Percentiles rank a stretch among this genome's conserved stretches.
Conservation (phyloP, 1,140 invertebrate genomes). For the Helicoverpa zea region DNA sequence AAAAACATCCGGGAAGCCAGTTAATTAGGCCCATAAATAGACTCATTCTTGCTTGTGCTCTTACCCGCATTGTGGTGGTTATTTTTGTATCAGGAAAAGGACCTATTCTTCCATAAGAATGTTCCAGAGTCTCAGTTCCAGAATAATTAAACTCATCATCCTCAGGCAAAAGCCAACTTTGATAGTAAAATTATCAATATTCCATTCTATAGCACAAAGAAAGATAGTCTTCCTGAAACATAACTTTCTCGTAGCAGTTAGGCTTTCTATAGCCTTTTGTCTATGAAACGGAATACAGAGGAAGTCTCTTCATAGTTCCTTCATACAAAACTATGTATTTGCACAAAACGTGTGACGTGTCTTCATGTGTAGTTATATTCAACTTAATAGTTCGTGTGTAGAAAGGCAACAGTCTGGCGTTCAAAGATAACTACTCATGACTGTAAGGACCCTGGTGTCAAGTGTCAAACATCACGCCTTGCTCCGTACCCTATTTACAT, state of each 20-base stretch:
- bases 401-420: neutral
- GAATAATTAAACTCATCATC: too few species aligned
- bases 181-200: neutral
- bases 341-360: neutral
- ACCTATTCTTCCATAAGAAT: too few species aligned
- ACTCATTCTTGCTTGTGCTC: too few species aligned
- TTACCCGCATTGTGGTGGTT: too few species aligned
- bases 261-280: constrained; percentile 25
- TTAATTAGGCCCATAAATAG: neutral
- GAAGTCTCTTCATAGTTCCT: neutral
- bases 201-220: neutral
- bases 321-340: neutral
- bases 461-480: neutral
- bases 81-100: too few species aligned
- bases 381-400: constrained; percentile 14
- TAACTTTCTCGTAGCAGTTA: neutral
- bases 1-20: constrained; percentile 4
- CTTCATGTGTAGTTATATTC: neutral
- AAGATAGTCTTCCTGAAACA: neutral
- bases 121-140: too few species aligned
- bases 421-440: constrained; percentile 9
- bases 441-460: constrained; percentile 25
- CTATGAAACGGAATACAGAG: neutral
- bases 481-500: constrained; percentile 33
- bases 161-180: neutral